These are phyloP conservation scores for Germaria angustata DNA, from an alignment of 2,888 invertebrate species.

Conservation along the genomic window DNA sequence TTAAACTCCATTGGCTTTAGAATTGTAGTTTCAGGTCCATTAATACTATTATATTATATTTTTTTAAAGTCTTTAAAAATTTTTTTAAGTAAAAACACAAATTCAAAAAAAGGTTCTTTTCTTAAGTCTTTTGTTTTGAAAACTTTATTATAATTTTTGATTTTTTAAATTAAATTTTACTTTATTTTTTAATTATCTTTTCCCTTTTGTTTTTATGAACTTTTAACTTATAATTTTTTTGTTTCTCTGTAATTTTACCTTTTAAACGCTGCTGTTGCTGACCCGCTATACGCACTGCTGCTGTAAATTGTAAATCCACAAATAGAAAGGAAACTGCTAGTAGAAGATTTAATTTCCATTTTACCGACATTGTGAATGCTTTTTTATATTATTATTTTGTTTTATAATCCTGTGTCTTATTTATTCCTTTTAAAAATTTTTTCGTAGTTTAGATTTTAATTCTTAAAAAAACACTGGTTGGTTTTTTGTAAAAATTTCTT, in stretches of 20 bases:
- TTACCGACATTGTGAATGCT: constrained; percentile 73
- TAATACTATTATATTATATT: too few relatives aligned
- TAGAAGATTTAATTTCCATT: constrained; percentile 75
- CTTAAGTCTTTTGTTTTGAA: background rate
- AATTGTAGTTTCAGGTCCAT: too few relatives aligned
- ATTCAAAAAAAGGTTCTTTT: background rate
- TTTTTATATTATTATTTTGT: constrained; percentile 39
- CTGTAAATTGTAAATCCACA: constrained; percentile 72
- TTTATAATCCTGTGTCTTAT: constrained; percentile 27
- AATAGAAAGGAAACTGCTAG: constrained; percentile 71
- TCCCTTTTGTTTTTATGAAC: background rate
- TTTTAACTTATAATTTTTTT: background rate
- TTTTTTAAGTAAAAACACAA: background rate
- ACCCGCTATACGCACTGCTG: constrained; percentile 81
- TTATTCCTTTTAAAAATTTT: background rate
- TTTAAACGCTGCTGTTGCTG: constrained; percentile 81
- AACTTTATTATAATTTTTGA: too few relatives aligned
- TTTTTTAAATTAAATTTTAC: too few relatives aligned
- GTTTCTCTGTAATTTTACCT: constrained; percentile 79
- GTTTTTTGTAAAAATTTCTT: background rate
- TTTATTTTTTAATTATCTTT: background rate
- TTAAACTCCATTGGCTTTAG: too few relatives aligned
- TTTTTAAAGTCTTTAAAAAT: too few relatives aligned
- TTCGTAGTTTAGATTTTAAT: background rate
- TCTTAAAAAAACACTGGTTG: constrained; percentile 8